Percentiles rank a stretch among this genome's conserved stretches.
Evolutionary conservation across 23 tunicate species (phyloP).

Genomic region (Halocynthia roretzi): DNA sequence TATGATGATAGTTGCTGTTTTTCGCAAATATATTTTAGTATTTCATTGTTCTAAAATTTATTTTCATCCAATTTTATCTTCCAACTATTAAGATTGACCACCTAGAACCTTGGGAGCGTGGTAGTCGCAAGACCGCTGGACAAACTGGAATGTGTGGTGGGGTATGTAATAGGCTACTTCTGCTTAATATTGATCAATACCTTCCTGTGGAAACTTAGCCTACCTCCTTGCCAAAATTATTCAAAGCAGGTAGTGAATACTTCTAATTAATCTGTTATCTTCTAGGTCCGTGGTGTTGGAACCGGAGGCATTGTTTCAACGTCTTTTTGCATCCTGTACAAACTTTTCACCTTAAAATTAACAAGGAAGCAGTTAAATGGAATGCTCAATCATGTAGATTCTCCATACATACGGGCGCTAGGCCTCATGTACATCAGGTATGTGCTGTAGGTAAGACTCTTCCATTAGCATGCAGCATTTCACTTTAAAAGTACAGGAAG

Average conservation of each 20-base stretch:
- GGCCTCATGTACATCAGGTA: slow-evolving; percentile 95
- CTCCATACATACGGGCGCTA: slow-evolving; percentile 90
- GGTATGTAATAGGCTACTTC: slow-evolving; percentile 21
- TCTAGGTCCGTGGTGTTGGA: slow-evolving; percentile 92
- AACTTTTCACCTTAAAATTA: slow-evolving; percentile 81
- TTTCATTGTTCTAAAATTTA: not conserved
- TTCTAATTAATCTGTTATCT: not conserved
- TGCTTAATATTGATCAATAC: not conserved
- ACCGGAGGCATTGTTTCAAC: slow-evolving; percentile 99
- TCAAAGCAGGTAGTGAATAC: not conserved
- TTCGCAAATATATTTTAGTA: not conserved
- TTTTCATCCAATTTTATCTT: not conserved
- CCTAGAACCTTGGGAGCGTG: slow-evolving; percentile 97
- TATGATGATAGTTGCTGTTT: not conserved
- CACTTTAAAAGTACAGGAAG: not conserved
- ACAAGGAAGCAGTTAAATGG: slow-evolving; percentile 89
- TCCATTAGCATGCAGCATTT: not conserved
- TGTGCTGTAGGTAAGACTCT: slow-evolving; percentile 12
- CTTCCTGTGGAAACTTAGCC: not conserved
- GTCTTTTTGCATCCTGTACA: slow-evolving; percentile 78
- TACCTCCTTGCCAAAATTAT: not conserved
- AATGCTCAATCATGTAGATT: slow-evolving; percentile 76
- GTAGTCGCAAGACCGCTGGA: slow-evolving; percentile 90
- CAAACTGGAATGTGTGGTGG: slow-evolving; percentile 99
- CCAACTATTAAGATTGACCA: slow-evolving; percentile 48